Percentiles rank a stretch among this genome's conserved stretches.
These are phyloP conservation scores for Saiga tatarica DNA, from an alignment of 2,113 vertebrate genomes.

Conservation along the genomic window DNA sequence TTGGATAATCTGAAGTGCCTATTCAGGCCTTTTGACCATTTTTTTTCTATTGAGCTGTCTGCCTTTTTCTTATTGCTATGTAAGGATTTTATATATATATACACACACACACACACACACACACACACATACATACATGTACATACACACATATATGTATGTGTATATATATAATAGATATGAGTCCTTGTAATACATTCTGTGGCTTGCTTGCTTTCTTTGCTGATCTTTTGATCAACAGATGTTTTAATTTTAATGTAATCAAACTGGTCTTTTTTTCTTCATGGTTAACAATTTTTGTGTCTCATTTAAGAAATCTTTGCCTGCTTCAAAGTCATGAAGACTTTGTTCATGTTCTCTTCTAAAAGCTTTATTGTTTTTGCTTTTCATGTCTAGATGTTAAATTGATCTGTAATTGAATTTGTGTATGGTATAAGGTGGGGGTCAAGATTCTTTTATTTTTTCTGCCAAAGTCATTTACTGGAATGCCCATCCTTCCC, in stretches of 20 bases:
- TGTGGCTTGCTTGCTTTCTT: neutral
- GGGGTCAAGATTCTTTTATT: neutral
- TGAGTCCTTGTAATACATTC: neutral
- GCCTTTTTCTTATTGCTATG: neutral
- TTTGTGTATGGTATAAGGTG: neutral
- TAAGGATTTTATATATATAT: neutral
- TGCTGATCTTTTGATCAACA: neutral
- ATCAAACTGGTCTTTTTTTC: neutral
- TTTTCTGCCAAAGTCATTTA: neutral
- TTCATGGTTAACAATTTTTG: neutral
- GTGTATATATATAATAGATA: neutral
- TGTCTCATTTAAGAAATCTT: neutral
- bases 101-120: accelerated
- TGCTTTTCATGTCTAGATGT: neutral
- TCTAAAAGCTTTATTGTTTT: neutral
- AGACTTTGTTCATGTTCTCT: neutral
- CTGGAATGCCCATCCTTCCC: neutral
- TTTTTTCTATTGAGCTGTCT: neutral
- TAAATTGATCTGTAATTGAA: neutral
- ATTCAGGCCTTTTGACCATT: neutral
- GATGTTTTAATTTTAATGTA: constrained; percentile 16
- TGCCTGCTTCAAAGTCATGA: neutral
- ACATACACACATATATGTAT: neutral
- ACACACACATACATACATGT: neutral
- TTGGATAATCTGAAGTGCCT: neutral